These are phyloP conservation scores for Naja naja DNA, from an alignment of 2,113 vertebrate genomes.

Conservation along the genomic window DNA sequence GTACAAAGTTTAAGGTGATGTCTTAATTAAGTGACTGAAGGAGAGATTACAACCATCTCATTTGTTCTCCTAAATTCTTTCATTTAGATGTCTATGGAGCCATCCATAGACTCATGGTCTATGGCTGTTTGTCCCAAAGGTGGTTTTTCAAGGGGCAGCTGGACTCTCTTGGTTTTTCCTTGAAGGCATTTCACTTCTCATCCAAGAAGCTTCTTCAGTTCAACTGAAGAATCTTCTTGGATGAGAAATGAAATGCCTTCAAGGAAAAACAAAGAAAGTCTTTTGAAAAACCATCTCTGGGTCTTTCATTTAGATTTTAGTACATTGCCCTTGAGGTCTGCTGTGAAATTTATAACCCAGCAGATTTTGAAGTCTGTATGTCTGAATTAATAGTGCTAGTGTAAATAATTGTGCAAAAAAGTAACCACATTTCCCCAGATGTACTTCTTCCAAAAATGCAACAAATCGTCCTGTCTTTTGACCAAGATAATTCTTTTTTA, in stretches of 20 bases:
- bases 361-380: background rate
- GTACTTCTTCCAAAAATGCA: background rate
- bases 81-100: too few relatives aligned
- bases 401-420: background rate
- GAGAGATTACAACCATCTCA: background rate
- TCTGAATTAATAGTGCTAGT: background rate
- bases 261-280: too few relatives aligned
- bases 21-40: background rate
- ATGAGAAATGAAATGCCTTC: too few relatives aligned
- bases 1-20: background rate
- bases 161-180: too few relatives aligned
- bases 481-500: background rate
- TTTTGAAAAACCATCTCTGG: too few relatives aligned
- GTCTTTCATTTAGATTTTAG: background rate
- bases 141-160: too few relatives aligned
- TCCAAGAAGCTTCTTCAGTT: too few relatives aligned
- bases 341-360: background rate
- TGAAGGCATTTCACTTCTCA: too few relatives aligned
- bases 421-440: background rate
- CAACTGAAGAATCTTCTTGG: too few relatives aligned
- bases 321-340: background rate
- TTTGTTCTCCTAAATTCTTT: background rate
- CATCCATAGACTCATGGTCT: too few relatives aligned
- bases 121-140: too few relatives aligned
- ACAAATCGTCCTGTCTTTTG: background rate